Conservation (phyloP, 30 jellyfish, hydroid and myxozoan species). For the Pseudorhiza aurosa region DNA sequence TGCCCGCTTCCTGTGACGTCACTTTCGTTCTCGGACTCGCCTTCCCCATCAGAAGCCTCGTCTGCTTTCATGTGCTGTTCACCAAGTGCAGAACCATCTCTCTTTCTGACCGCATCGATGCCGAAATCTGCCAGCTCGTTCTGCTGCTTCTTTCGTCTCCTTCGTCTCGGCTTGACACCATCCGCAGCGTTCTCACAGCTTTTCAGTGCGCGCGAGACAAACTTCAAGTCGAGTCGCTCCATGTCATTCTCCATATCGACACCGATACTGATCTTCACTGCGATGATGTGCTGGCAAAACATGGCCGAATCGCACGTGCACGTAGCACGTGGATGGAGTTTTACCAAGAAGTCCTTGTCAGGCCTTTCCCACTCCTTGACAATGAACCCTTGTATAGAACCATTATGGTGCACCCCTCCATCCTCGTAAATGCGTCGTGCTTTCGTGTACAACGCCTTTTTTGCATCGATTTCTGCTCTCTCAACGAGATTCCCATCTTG, state of each 20-base stretch:
- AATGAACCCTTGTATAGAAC: conserved; percentile 59
- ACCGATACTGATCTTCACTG: conserved; percentile 90
- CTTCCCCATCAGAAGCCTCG: conserved; percentile 25
- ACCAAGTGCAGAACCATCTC: conserved; percentile 10
- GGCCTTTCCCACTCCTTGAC: conserved; percentile 61
- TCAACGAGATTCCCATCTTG: conserved; percentile 74
- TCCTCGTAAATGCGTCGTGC: conserved; percentile 59
- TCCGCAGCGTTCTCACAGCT: conserved; percentile 68
- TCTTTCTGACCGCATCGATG: conserved; percentile 29
- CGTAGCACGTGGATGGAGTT: conserved; percentile 78
- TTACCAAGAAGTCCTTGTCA: conserved; percentile 55
- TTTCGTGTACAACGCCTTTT: conserved; percentile 36
- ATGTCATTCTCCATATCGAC: conserved; percentile 85
- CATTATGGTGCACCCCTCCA: conserved; percentile 61
- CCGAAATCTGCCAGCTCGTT: conserved; percentile 24
- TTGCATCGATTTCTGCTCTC: conserved; percentile 68
- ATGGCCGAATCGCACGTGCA: conserved; percentile 83
- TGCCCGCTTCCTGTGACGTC: conserved; percentile 52
- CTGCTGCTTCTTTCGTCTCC: conserved; percentile 37
- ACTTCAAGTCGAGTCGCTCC: conserved; percentile 60
- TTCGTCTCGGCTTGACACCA: conserved; percentile 54
- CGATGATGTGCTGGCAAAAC: conserved; percentile 86
- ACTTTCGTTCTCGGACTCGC: conserved; percentile 49
- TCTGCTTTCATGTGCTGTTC: conserved; percentile 10
- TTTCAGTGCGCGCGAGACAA: conserved; percentile 66